Evolutionary conservation across 2,888 invertebrate genomes (phyloP).

Genomic region (Aporophyla nigra): DNA sequence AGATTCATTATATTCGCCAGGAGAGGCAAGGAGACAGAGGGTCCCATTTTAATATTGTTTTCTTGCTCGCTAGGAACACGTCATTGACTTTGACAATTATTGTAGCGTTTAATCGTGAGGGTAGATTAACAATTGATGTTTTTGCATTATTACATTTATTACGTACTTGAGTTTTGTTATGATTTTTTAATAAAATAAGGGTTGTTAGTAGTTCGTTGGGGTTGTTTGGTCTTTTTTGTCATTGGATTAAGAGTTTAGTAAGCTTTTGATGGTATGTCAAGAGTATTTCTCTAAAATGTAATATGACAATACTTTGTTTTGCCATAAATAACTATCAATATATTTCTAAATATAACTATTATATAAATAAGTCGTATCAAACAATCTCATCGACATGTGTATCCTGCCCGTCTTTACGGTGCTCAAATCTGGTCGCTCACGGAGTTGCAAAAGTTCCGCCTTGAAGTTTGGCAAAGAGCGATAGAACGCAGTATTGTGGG

Average conservation of each 20-base stretch:
- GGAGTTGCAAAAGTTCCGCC: too few relatives aligned
- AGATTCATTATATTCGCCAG: conserved; percentile 64
- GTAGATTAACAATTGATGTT: conserved; percentile 55
- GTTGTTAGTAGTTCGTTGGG: background rate
- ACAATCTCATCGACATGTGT: too few relatives aligned
- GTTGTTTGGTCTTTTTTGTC: background rate
- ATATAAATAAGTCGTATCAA: too few relatives aligned
- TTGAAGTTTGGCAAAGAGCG: too few relatives aligned
- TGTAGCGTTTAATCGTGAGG: conserved; percentile 53
- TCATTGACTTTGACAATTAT: conserved; percentile 69
- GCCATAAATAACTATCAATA: too few relatives aligned
- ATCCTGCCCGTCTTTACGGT: too few relatives aligned
- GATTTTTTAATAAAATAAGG: conserved; percentile 45
- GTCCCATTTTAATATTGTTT: conserved; percentile 67
- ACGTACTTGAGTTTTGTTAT: conserved; percentile 42
- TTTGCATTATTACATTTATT: conserved; percentile 36
- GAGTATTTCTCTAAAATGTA: background rate
- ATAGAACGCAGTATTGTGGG: too few relatives aligned
- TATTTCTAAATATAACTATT: too few relatives aligned
- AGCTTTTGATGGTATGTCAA: background rate
- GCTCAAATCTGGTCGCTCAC: too few relatives aligned
- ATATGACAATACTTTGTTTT: too few relatives aligned
- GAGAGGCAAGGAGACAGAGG: conserved; percentile 27
- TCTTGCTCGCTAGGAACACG: conserved; percentile 16
- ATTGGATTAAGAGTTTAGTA: background rate